A percentile compares a stretch with the other conserved stretches of the same genome.
Conservation (phyloP, 2,888 invertebrate genomes). For the Phalangium opilio region DNA sequence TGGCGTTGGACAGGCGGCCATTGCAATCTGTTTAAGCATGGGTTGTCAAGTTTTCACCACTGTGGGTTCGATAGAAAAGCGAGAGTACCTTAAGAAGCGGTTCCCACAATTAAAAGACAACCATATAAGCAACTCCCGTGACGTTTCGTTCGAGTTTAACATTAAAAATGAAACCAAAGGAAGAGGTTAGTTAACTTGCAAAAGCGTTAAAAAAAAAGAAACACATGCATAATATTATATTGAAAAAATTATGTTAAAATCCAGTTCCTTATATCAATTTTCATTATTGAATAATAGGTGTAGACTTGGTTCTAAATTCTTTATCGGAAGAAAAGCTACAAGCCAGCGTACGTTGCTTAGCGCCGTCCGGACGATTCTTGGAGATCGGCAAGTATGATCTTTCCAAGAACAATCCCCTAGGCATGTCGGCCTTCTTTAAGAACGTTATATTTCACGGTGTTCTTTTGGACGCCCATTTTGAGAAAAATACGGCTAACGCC, state of each 20-base stretch:
- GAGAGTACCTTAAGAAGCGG: slow-evolving; percentile 65
- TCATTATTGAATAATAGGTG: too few relatives aligned
- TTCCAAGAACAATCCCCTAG: slow-evolving; percentile 67
- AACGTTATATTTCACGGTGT: slow-evolving; percentile 97
- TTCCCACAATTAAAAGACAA: slow-evolving; percentile 68
- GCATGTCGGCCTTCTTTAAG: slow-evolving; percentile 85
- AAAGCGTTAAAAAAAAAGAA: too few relatives aligned
- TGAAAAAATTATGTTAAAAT: too few relatives aligned
- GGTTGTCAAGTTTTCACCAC: slow-evolving; percentile 85
- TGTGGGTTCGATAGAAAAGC: slow-evolving; percentile 68
- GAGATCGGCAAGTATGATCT: slow-evolving; percentile 98
- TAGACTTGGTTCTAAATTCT: slow-evolving; percentile 89
- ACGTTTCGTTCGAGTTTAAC: slow-evolving; percentile 79
- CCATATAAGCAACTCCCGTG: slow-evolving; percentile 80
- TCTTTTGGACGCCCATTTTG: slow-evolving; percentile 81
- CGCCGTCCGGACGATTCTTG: slow-evolving; percentile 81
- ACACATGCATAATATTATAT: too few relatives aligned
- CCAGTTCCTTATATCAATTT: too few relatives aligned
- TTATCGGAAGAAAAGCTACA: slow-evolving; percentile 84
- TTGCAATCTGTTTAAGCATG: slow-evolving; percentile 74
- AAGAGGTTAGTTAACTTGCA: slow-evolving; percentile 38
- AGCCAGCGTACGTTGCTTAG: slow-evolving; percentile 82
- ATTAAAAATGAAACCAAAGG: slow-evolving; percentile 70
- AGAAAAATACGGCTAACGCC: slow-evolving; percentile 38
- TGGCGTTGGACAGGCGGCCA: slow-evolving; percentile 94